These are phyloP conservation scores for Poecilia latipinna DNA, from an alignment of 2,113 vertebrate species.

Conservation along the genomic window DNA sequence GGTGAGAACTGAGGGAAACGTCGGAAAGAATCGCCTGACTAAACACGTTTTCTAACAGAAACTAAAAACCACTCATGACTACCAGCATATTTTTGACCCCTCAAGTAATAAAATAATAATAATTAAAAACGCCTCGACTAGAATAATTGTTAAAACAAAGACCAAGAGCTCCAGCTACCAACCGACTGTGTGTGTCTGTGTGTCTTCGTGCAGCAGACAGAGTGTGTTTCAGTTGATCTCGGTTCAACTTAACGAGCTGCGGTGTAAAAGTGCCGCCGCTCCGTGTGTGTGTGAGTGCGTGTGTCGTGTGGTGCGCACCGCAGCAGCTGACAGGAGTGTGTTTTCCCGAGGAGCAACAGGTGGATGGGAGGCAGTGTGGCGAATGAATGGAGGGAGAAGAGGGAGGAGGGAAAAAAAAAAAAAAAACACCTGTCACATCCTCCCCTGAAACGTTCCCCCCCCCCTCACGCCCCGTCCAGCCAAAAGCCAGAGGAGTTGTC, in stretches of 20 bases:
- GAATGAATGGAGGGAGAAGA: conserved; percentile 6
- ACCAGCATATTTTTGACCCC: no score
- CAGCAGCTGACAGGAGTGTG: conserved; percentile 50
- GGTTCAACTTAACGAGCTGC: no score
- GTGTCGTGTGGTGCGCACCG: conserved; percentile 35
- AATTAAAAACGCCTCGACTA: no score
- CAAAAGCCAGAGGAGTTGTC: conserved; percentile 31
- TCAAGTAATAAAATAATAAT: no score
- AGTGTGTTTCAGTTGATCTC: no score
- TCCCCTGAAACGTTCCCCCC: conserved; percentile 40
- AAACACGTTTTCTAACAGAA: no score
- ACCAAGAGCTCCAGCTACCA: no score
- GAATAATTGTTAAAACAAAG: no score
- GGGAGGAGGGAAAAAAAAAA: background rate
- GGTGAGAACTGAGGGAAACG: background rate
- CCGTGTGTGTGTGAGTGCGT: background rate
- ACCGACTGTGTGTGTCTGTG: no score
- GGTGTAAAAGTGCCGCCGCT: background rate
- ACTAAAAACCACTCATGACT: no score
- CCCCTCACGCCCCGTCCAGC: background rate
- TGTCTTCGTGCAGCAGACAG: background rate
- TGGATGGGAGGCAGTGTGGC: conserved; percentile 60
- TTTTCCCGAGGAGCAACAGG: conserved; percentile 72
- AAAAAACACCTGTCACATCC: conserved; percentile 58
- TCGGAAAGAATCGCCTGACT: no score